Percentiles rank a stretch among this genome's conserved stretches.
Conservation (phyloP, 2,113 vertebrate genomes). For the Donacobius atricapilla region DNA sequence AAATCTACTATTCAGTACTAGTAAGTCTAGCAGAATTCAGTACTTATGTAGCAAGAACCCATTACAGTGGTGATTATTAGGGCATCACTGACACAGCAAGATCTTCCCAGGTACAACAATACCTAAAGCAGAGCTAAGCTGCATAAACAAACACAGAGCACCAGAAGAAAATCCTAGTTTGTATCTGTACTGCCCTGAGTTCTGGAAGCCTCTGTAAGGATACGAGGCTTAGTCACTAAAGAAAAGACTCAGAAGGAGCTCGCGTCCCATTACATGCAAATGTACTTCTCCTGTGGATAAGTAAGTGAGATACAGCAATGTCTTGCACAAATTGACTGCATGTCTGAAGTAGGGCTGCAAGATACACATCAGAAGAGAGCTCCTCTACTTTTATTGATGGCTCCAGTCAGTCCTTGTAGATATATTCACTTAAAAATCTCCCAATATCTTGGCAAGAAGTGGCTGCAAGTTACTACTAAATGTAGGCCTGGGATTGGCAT, state of each 20-base stretch:
- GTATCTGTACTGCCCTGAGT: neutral
- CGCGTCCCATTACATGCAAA: neutral
- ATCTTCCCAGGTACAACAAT: neutral
- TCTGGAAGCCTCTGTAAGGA: neutral
- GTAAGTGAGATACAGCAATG: neutral
- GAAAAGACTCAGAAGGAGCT: neutral
- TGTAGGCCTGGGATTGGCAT: neutral
- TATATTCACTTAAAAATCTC: neutral
- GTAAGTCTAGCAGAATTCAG: neutral
- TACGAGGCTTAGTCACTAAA: rapidly evolving
- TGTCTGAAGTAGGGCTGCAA: neutral
- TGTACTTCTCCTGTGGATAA: neutral
- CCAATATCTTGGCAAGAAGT: neutral
- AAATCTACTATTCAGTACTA: neutral
- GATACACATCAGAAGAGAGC: neutral
- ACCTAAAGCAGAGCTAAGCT: neutral
- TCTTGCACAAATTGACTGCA: neutral
- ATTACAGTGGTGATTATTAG: neutral
- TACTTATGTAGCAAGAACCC: neutral
- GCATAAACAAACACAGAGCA: neutral
- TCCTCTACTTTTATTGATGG: neutral
- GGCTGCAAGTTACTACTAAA: neutral
- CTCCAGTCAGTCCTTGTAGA: neutral
- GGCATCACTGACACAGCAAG: neutral
- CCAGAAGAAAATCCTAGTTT: neutral